These are phyloP conservation scores for Collichthys lucidus DNA, from an alignment of 2,113 vertebrate species.

Conservation along the genomic window DNA sequence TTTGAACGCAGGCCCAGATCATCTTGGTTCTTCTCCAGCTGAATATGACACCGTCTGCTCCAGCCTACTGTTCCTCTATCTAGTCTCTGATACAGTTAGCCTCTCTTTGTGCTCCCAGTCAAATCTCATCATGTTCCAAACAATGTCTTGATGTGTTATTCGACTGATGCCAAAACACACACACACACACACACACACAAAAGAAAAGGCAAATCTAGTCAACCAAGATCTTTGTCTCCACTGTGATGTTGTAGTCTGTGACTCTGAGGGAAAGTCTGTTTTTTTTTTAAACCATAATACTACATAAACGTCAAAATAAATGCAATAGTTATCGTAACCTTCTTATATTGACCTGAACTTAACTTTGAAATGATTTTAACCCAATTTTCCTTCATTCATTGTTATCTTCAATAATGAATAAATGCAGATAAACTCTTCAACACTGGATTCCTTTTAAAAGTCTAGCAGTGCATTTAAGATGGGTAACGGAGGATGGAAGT, in stretches of 20 bases:
- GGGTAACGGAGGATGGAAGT: conserved; percentile 25
- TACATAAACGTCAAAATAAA: neutral
- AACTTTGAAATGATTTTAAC: neutral
- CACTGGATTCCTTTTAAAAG: neutral
- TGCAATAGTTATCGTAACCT: neutral
- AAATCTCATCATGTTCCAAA: conserved; percentile 22
- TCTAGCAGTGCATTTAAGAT: conserved; percentile 4
- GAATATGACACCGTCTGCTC: conserved; percentile 19
- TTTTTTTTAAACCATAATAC: neutral
- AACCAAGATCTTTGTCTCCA: conserved; percentile 7
- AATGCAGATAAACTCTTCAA: neutral
- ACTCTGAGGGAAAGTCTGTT: neutral
- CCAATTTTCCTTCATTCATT: neutral
- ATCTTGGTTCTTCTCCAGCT: conserved; percentile 17
- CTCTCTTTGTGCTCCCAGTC: conserved; percentile 24
- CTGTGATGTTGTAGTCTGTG: neutral
- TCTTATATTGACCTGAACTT: neutral
- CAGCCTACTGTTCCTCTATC: conserved; percentile 10
- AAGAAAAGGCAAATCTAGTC: neutral
- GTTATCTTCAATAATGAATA: conserved; percentile 8
- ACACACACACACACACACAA: neutral
- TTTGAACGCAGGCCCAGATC: conserved; percentile 29
- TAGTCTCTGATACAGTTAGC: conserved; percentile 8
- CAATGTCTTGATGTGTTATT: conserved; percentile 18
- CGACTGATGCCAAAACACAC: neutral